Conservation (phyloP, 2,888 invertebrate species). For the Drosophila tripunctata region DNA sequence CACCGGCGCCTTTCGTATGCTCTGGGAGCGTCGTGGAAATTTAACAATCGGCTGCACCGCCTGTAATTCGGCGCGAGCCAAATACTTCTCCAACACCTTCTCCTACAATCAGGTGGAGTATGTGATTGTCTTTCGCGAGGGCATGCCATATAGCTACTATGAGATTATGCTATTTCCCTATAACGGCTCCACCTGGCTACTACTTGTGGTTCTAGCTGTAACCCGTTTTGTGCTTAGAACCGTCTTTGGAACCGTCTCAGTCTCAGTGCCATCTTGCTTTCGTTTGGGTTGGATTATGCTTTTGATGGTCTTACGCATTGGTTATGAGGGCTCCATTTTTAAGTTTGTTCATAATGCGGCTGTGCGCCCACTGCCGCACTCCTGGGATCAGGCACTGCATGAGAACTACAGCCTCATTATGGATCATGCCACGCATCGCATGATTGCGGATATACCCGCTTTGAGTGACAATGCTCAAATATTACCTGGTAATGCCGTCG, state of each 20-base stretch:
- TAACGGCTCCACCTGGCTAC: conserved; percentile 37
- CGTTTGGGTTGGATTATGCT: conserved; percentile 44
- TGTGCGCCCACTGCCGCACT: conserved; percentile 46
- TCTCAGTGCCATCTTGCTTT: too few relatives aligned
- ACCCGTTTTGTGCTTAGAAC: conserved; percentile 1
- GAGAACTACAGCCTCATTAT: conserved; percentile 49
- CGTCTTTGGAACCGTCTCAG: background rate
- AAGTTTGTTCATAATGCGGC: conserved; percentile 63
- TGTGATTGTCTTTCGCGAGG: conserved; percentile 40
- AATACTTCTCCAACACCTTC: conserved; percentile 35
- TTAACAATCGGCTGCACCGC: conserved; percentile 55
- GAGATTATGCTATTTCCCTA: conserved; percentile 68
- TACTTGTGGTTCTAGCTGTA: conserved; percentile 19
- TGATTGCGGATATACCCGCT: conserved; percentile 31
- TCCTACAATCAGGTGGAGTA: conserved; percentile 53
- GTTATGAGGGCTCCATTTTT: conserved; percentile 68
- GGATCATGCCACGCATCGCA: conserved; percentile 55
- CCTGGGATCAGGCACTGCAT: conserved; percentile 38
- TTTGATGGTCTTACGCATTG: conserved; percentile 48
- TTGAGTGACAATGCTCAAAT: conserved; percentile 15
- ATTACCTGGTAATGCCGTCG: conserved; percentile 44
- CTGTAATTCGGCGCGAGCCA: conserved; percentile 47
- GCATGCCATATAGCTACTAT: conserved; percentile 42
- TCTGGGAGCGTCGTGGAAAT: conserved; percentile 50
- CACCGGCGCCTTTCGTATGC: conserved; percentile 55